phyloP scores from a whole-genome alignment of 2,113 vertebrate genomes.

The Cololabis saira region DNA sequence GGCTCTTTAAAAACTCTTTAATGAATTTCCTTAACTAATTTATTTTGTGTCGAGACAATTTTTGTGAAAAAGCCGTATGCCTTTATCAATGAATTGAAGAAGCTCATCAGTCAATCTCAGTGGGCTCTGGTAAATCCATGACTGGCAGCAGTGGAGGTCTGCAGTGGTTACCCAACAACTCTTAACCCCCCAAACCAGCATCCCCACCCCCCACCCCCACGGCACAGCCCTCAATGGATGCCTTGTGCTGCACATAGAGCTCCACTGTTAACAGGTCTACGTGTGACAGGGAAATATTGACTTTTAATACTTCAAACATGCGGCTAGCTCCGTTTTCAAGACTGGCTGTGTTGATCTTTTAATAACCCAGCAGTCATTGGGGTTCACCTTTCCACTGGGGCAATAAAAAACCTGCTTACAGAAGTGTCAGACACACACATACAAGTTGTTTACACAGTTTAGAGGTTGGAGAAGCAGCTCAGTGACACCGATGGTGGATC shows the following conservation, averaged over 20 bases:
- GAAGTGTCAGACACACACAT: slow-evolving; percentile 12
- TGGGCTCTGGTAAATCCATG: slow-evolving; percentile 17
- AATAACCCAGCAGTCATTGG: slow-evolving; percentile 19
- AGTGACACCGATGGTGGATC: slow-evolving; percentile 2
- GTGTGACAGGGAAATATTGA: slow-evolving; percentile 70
- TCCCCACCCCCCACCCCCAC: slow-evolving; percentile 1
- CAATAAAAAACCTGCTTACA: slow-evolving; percentile 28
- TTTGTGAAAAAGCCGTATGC: no score
- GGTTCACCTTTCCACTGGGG: slow-evolving; percentile 7
- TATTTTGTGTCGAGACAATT: no score
- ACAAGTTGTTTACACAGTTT: slow-evolving; percentile 1
- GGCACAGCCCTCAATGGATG: slow-evolving; percentile 47
- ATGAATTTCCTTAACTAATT: no score
- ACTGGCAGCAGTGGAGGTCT: slow-evolving; percentile 27
- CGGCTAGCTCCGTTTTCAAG: slow-evolving; percentile 33
- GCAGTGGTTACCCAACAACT: slow-evolving; percentile 45
- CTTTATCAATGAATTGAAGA: neutral
- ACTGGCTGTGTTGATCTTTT: slow-evolving; percentile 55
- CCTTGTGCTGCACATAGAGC: slow-evolving; percentile 63
- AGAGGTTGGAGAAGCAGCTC: slow-evolving; percentile 13
- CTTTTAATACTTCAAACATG: slow-evolving; percentile 68
- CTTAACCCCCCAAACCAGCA: slow-evolving; percentile 47
- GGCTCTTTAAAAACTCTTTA: no score
- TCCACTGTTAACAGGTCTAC: slow-evolving; percentile 45
- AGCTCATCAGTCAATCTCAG: slow-evolving; percentile 3